phyloP scores from a whole-genome alignment of 2,888 invertebrate genomes.

The Campoletis raptor region DNA sequence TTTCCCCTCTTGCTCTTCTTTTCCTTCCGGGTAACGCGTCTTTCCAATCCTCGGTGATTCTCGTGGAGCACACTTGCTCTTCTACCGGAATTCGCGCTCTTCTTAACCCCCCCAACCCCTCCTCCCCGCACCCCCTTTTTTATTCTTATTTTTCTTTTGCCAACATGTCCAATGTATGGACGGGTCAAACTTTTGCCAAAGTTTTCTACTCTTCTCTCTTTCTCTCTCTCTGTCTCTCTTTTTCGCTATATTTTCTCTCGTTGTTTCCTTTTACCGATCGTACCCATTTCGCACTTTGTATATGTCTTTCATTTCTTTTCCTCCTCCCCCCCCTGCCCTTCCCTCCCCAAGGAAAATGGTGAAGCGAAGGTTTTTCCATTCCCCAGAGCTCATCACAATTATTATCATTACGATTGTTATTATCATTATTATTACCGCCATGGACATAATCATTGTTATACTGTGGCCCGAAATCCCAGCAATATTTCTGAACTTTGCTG shows the following conservation, averaged over 20 bases:
- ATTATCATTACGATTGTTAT: conserved; percentile 72
- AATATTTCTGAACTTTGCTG: not conserved
- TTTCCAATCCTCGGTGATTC: conserved; percentile 42
- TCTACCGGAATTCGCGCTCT: conserved; percentile 57
- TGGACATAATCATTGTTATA: conserved; percentile 57
- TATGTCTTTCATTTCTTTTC: not conserved
- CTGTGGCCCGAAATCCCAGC: conserved; percentile 33
- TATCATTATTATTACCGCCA: conserved; percentile 56
- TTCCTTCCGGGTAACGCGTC: conserved; percentile 57
- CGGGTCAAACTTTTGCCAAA: conserved; percentile 59
- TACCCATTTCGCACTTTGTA: conserved; percentile 30
- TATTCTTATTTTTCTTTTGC: conserved; percentile 32
- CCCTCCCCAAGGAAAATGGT: conserved; percentile 36
- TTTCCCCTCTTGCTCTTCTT: conserved; percentile 40
- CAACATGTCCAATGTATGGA: conserved; percentile 43
- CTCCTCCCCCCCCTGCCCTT: not conserved
- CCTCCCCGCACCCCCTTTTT: not conserved
- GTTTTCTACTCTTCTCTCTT: conserved; percentile 46
- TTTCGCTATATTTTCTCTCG: not conserved
- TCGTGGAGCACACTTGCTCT: conserved; percentile 25
- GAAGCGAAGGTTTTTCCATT: conserved; percentile 69
- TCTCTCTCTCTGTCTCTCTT: conserved; percentile 37
- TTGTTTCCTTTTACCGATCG: not conserved
- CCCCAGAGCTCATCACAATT: conserved; percentile 72
- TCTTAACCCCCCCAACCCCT: conserved; percentile 21